Percentiles rank a stretch among this genome's conserved stretches.
Conservation (phyloP, 2,888 invertebrate species). For the Hirtodrosophila trivittata region DNA sequence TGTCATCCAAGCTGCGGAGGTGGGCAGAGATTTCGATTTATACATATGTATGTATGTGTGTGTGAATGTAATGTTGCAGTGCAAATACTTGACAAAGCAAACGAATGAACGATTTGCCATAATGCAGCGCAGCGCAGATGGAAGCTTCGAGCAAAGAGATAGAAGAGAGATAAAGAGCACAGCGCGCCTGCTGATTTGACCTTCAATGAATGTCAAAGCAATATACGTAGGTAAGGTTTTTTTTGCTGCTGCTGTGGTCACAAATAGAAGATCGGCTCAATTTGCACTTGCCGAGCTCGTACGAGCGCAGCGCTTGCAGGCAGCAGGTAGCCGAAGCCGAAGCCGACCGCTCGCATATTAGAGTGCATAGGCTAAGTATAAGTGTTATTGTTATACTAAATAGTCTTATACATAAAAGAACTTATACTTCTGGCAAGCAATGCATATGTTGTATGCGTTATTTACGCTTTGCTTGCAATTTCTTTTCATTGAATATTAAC, state of each 20-base stretch:
- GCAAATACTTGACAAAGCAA: constrained; percentile 1
- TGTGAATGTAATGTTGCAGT: not conserved
- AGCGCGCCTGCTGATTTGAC: constrained; percentile 35
- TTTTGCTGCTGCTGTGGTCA: constrained; percentile 22
- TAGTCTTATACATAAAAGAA: too few species aligned
- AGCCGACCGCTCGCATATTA: too few species aligned
- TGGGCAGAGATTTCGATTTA: not conserved
- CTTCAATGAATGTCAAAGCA: constrained; percentile 70
- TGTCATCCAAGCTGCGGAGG: not conserved
- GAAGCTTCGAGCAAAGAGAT: constrained; percentile 7
- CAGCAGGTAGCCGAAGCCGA: too few species aligned
- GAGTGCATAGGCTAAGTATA: too few species aligned
- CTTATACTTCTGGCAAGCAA: not conserved
- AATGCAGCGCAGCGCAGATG: constrained; percentile 2
- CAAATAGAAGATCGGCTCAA: constrained; percentile 52
- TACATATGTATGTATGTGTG: too few species aligned
- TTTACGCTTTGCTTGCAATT: too few species aligned
- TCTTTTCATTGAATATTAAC: too few species aligned
- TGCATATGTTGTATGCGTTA: too few species aligned
- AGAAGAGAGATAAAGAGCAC: constrained; percentile 4
- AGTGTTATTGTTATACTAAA: too few species aligned
- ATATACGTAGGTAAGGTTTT: constrained; percentile 18
- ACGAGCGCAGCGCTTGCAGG: too few species aligned
- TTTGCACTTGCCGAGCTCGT: constrained; percentile 44
- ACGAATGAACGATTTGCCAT: constrained; percentile 2